phyloP scores from a whole-genome alignment of 2,888 invertebrate genomes.

The Lepas anatifera region DNA sequence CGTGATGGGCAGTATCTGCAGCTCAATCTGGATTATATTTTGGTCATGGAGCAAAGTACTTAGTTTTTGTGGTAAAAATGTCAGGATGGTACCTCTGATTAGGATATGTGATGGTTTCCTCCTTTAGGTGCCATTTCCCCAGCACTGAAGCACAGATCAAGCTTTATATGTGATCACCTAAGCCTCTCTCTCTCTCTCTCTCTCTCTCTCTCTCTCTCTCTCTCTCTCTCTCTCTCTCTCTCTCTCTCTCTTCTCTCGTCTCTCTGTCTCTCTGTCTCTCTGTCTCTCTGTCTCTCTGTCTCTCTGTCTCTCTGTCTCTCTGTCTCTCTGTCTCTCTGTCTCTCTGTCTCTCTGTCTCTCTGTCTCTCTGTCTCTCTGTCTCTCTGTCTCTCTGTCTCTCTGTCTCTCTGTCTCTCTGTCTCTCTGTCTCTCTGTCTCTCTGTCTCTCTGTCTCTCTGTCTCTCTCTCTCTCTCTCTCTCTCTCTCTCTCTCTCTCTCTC shows the following conservation, averaged over 20 bases:
- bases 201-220: too few species aligned
- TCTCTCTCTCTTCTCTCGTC: not conserved
- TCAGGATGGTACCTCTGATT: too few species aligned
- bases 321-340: not conserved
- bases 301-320: not conserved
- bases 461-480: not conserved
- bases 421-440: constrained; percentile 4
- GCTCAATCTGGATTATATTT: too few species aligned
- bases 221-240: not conserved
- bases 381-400: not conserved
- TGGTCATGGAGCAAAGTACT: too few species aligned
- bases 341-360: not conserved
- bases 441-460: not conserved
- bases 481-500: not conserved
- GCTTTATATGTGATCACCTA: too few species aligned
- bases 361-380: not conserved
- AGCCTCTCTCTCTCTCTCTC: too few species aligned
- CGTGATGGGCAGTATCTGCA: too few species aligned
- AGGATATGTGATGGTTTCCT: too few species aligned
- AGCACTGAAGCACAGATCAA: too few species aligned
- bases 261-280: not conserved
- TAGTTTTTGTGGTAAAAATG: too few species aligned
- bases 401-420: constrained; percentile 12
- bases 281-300: not conserved
- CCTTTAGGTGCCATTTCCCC: too few species aligned